A percentile compares a stretch with the other conserved stretches of the same genome.
Evolutionary conservation across 35 echinoderm and acorn worm genomes (phyloP).

Genomic region (Anneissia japonica): DNA sequence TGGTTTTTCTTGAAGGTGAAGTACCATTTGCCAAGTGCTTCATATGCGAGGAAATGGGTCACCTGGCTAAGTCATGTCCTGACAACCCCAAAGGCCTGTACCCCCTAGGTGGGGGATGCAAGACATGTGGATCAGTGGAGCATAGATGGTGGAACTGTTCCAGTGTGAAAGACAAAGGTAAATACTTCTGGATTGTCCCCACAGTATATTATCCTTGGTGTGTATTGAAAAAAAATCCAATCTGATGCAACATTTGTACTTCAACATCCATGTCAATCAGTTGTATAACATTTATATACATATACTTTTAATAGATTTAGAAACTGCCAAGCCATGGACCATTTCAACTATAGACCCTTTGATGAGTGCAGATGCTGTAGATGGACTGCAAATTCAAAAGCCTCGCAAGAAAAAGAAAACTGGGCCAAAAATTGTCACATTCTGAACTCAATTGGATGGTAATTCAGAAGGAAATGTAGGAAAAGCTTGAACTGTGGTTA

Average conservation of each 20-base stretch:
- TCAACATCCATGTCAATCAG: too few species aligned
- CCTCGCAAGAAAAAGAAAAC: neutral
- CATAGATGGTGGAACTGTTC: slow-evolving; percentile 70
- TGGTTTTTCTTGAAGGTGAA: slow-evolving; percentile 30
- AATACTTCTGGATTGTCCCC: neutral
- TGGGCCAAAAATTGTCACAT: neutral
- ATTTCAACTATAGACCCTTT: neutral
- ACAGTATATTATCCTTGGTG: too few species aligned
- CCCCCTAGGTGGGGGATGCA: slow-evolving; percentile 72
- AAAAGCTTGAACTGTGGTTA: too few species aligned
- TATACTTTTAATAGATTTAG: neutral
- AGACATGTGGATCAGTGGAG: slow-evolving; percentile 89
- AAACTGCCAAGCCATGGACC: neutral
- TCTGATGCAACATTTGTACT: too few species aligned
- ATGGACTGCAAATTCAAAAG: neutral
- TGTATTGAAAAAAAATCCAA: too few species aligned
- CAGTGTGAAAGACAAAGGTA: slow-evolving; percentile 44
- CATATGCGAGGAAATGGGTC: slow-evolving; percentile 83
- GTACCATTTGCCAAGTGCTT: slow-evolving; percentile 71
- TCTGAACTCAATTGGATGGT: too few species aligned
- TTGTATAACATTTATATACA: too few species aligned
- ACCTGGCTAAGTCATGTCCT: slow-evolving; percentile 72
- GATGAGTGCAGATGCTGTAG: neutral
- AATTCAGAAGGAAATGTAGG: too few species aligned
- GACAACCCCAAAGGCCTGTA: slow-evolving; percentile 93